Evolutionary conservation across 2,888 invertebrate genomes (phyloP).

Genomic region (Monochamus alternatus): DNA sequence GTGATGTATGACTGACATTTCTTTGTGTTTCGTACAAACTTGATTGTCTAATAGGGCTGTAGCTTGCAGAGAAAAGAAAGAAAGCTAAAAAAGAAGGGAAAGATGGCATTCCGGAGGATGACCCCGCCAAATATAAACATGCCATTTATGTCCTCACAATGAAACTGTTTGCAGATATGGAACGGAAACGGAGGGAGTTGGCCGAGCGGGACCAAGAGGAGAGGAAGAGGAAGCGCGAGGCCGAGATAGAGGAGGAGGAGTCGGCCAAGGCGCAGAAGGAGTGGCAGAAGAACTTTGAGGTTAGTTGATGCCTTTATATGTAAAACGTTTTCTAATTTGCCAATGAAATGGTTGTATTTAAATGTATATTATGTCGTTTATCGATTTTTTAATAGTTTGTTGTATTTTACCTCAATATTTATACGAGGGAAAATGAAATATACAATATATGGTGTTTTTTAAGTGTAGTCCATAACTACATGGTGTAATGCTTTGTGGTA

Average conservation of each 20-base stretch:
- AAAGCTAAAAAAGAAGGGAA: constrained; percentile 94
- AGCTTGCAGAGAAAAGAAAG: constrained; percentile 95
- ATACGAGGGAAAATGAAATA: too few species aligned
- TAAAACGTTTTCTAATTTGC: too few species aligned
- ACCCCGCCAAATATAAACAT: constrained; percentile 89
- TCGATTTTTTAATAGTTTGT: too few species aligned
- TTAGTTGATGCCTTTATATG: not conserved
- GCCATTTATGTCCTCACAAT: constrained; percentile 98
- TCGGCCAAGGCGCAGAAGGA: constrained; percentile 92
- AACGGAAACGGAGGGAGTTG: constrained; percentile 89
- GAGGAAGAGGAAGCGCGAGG: constrained; percentile 93
- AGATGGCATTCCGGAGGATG: constrained; percentile 89
- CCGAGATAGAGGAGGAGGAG: constrained; percentile 94
- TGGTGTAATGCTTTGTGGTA: too few species aligned
- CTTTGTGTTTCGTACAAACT: constrained; percentile 11
- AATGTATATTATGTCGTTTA: too few species aligned
- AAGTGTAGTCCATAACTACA: too few species aligned
- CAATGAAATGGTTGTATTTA: too few species aligned
- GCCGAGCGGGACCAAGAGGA: constrained; percentile 94
- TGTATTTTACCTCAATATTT: too few species aligned
- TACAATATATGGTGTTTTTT: too few species aligned
- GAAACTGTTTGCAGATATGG: constrained; percentile 97
- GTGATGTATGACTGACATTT: too few species aligned
- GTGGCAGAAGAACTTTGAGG: constrained; percentile 99
- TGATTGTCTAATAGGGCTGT: constrained; percentile 51